Evolutionary conservation across 2,113 vertebrate genomes (phyloP).

Genomic region (Vulpes ferrilata): DNA sequence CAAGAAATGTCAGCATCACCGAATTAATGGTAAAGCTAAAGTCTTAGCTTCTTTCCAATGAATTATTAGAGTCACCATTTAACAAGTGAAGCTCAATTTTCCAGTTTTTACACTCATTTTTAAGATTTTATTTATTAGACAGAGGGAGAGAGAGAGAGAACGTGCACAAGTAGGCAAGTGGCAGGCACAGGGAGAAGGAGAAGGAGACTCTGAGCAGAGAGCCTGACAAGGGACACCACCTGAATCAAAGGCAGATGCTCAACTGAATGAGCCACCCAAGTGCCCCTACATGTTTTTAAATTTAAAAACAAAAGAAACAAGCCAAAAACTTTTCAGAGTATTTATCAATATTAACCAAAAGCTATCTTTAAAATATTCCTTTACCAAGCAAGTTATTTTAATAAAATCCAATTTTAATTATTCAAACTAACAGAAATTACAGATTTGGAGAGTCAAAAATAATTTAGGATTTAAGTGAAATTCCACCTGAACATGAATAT

Average conservation of each 20-base stretch:
- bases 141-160: background rate
- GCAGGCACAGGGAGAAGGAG: no score
- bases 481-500: background rate
- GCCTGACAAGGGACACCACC: no score
- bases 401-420: conserved; percentile 41
- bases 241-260: background rate
- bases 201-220: no score
- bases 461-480: conserved; percentile 7
- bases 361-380: background rate
- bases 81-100: background rate
- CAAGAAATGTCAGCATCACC: background rate
- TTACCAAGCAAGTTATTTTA: conserved; percentile 18
- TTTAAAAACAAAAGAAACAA: conserved; percentile 8
- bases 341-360: conserved; percentile 5
- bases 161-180: background rate
- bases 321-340: background rate
- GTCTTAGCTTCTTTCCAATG: background rate
- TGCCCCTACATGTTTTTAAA: background rate
- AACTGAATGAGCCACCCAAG: background rate
- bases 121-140: background rate
- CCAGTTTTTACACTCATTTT: background rate
- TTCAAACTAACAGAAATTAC: conserved; percentile 12
- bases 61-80: background rate
- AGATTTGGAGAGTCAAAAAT: conserved; percentile 1
- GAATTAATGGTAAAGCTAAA: background rate